Percentiles rank a stretch among this genome's conserved stretches.
Conservation (phyloP, 2,113 vertebrate genomes). For the Podarcis cretensis region DNA sequence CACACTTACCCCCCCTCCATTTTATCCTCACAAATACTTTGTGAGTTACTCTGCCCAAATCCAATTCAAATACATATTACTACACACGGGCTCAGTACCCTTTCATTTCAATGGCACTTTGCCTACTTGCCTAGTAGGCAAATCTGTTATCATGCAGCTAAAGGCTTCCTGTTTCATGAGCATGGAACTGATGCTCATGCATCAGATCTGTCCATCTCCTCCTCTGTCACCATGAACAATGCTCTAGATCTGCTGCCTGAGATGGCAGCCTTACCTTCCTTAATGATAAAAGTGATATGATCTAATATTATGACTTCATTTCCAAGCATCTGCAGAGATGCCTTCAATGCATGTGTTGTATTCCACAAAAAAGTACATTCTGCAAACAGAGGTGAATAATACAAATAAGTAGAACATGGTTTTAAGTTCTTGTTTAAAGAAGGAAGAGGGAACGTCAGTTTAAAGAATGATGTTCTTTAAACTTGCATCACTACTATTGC, state of each 20-base stretch:
- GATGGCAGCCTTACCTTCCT: neutral
- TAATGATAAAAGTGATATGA: neutral
- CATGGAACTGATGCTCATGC: neutral
- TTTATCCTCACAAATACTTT: too few species aligned
- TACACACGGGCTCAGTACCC: neutral
- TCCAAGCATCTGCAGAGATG: constrained; percentile 29
- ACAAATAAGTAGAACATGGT: neutral
- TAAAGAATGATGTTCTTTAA: neutral
- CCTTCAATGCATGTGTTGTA: constrained; percentile 37
- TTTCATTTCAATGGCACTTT: neutral
- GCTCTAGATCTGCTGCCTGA: neutral
- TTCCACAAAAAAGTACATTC: constrained; percentile 39
- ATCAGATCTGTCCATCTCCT: neutral
- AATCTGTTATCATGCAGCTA: too few species aligned
- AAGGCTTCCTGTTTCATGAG: too few species aligned
- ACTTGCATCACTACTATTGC: neutral
- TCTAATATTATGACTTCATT: neutral
- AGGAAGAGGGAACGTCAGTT: neutral
- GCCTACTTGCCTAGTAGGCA: neutral
- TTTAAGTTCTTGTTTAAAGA: neutral
- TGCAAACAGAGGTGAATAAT: constrained; percentile 49
- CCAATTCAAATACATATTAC: too few species aligned
- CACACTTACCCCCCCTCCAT: too few species aligned
- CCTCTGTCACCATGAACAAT: neutral
- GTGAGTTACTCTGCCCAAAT: too few species aligned